phyloP scores from a whole-genome alignment of 1,140 invertebrate genomes.

The Mizuhopecten yessoensis region DNA sequence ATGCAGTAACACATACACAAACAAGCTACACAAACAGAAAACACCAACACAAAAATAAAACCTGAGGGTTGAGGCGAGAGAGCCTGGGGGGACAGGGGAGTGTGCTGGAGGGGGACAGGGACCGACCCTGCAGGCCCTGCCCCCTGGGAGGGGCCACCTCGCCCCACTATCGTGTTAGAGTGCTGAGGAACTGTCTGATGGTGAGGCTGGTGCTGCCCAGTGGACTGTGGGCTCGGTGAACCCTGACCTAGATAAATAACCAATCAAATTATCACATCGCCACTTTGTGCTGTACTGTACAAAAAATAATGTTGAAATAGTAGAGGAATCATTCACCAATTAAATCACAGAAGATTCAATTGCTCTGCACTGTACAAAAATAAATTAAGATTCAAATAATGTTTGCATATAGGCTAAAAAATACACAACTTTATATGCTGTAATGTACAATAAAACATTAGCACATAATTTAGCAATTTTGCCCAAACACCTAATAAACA shows the following conservation, averaged over 20 bases:
- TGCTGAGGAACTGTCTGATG: constrained; percentile 54
- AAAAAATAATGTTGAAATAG: too few relatives aligned
- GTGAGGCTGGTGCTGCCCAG: constrained; percentile 68
- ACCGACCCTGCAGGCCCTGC: constrained; percentile 50
- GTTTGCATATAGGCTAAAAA: too few relatives aligned
- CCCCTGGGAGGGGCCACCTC: constrained; percentile 52
- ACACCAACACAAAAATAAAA: constrained; percentile 59
- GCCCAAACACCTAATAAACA: too few relatives aligned
- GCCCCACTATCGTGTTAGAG: constrained; percentile 52
- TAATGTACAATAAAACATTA: not conserved
- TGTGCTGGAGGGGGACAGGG: constrained; percentile 47
- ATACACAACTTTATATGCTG: too few relatives aligned
- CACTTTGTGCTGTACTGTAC: not conserved
- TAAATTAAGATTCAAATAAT: not conserved
- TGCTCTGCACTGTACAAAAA: not conserved
- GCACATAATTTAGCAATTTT: too few relatives aligned
- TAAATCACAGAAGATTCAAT: not conserved
- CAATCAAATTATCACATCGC: constrained; percentile 52
- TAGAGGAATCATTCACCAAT: not conserved
- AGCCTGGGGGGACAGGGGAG: constrained; percentile 65
- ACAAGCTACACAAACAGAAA: constrained; percentile 27
- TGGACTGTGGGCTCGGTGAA: constrained; percentile 65
- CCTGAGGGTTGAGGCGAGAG: constrained; percentile 58
- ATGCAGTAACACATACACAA: not conserved
- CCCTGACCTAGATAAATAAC: constrained; percentile 68